Conservation (phyloP, 2,888 invertebrate species). For the Nysson spinosus region DNA sequence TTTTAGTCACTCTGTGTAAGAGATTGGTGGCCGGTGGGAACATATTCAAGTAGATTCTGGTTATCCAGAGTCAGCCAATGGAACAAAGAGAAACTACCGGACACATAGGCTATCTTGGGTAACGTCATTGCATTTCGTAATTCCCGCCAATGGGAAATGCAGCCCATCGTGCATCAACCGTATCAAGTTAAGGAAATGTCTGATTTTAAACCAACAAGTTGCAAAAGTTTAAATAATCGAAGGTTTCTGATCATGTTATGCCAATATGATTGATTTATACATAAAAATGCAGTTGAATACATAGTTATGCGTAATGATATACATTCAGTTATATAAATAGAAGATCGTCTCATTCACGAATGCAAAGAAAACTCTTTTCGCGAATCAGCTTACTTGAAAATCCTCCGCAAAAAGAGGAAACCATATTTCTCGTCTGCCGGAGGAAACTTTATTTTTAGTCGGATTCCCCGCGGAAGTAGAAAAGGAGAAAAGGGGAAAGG, state of each 20-base stretch:
- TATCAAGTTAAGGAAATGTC: slow-evolving; percentile 38
- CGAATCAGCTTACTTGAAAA: no score
- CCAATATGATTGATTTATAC: no score
- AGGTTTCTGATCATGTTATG: no score
- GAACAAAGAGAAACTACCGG: slow-evolving; percentile 72
- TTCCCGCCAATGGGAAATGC: slow-evolving; percentile 19
- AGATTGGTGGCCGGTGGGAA: slow-evolving; percentile 1
- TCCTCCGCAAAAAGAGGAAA: background rate
- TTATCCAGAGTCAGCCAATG: slow-evolving; percentile 61
- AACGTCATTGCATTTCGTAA: slow-evolving; percentile 66
- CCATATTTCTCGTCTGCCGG: background rate
- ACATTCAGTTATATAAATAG: no score
- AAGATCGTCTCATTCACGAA: no score
- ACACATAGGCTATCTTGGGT: slow-evolving; percentile 65
- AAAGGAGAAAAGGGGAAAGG: background rate
- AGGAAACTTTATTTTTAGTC: background rate
- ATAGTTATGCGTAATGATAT: no score
- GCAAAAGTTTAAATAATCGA: background rate
- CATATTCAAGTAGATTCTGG: slow-evolving; percentile 11
- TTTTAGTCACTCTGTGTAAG: no score
- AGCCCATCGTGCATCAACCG: slow-evolving; percentile 36
- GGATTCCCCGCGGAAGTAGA: background rate
- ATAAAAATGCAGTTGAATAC: no score
- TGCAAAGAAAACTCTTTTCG: no score
- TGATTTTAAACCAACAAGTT: slow-evolving; percentile 3